Percentiles rank a stretch among this genome's conserved stretches.
Conservation (phyloP, 2,113 vertebrate genomes). For the Xenopus borealis region DNA sequence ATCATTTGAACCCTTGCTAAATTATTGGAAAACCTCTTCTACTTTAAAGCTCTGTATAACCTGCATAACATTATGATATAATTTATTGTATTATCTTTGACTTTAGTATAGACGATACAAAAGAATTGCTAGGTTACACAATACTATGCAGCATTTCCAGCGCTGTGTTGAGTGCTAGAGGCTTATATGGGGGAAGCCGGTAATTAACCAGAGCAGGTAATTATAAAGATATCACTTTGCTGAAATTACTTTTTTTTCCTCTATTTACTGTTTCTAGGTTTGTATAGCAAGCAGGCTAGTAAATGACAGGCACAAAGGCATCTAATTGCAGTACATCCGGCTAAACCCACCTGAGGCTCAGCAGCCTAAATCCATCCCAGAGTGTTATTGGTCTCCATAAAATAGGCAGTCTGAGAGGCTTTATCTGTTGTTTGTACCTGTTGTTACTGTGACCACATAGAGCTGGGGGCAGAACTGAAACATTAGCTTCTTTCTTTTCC, state of each 20-base stretch:
- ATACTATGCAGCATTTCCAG: no score
- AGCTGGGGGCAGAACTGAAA: slow-evolving; percentile 30
- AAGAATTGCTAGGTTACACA: no score
- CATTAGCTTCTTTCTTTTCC: slow-evolving; percentile 27
- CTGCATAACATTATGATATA: no score
- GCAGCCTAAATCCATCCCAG: background rate
- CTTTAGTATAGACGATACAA: no score
- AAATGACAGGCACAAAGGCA: background rate
- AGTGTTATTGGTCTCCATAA: slow-evolving; percentile 12
- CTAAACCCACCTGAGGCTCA: background rate
- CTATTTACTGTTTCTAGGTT: background rate
- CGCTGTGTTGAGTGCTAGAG: no score
- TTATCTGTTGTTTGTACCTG: slow-evolving; percentile 18
- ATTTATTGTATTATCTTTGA: no score
- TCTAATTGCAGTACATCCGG: background rate
- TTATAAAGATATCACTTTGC: background rate
- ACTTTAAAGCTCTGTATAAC: no score
- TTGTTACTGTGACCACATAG: slow-evolving; percentile 36
- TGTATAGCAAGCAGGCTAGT: background rate
- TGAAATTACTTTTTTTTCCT: background rate
- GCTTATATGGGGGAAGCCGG: no score
- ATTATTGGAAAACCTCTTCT: no score
- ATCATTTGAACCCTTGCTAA: no score
- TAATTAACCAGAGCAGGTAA: background rate
- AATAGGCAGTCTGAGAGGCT: slow-evolving; percentile 4